These are phyloP conservation scores for Gracilinanus agilis DNA, from an alignment of 2,113 vertebrate genomes.

Conservation along the genomic window DNA sequence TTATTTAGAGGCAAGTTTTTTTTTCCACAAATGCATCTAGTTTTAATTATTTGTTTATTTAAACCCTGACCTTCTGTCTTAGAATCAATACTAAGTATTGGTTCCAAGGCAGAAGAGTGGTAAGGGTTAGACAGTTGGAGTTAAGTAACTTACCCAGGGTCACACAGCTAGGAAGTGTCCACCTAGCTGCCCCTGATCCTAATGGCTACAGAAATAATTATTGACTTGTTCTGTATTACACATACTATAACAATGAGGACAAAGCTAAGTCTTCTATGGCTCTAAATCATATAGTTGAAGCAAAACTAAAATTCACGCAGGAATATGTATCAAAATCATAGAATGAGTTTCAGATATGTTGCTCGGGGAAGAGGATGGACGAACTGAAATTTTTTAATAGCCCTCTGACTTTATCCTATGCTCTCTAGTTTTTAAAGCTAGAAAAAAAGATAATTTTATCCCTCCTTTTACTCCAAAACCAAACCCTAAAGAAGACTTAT, in stretches of 20 bases:
- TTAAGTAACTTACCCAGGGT: no score
- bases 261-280: constrained; percentile 63
- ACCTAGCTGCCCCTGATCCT: no score
- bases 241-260: constrained; percentile 40
- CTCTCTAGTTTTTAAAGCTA: constrained; percentile 80
- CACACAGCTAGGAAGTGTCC: no score
- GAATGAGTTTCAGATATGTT: constrained; percentile 67
- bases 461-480: constrained; percentile 62
- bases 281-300: constrained; percentile 73
- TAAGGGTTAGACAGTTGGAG: no score
- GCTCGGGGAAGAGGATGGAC: constrained; percentile 62
- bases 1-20: constrained; percentile 70
- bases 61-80: no score
- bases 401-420: constrained; percentile 73
- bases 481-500: constrained; percentile 83
- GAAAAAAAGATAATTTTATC: constrained; percentile 82
- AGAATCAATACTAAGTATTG: no score
- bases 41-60: constrained; percentile 51
- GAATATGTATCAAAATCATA: constrained; percentile 74
- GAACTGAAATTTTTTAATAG: constrained; percentile 73
- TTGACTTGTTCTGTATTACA: constrained; percentile 70
- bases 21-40: constrained; percentile 64
- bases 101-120: no score
- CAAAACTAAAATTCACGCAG: constrained; percentile 79
- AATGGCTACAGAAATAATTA: constrained; percentile 61